Evolutionary conservation across 2,113 vertebrate species (phyloP), one percentile per base, ranked within the genome.

Genomic region (Peromyscus californicus): DNA sequence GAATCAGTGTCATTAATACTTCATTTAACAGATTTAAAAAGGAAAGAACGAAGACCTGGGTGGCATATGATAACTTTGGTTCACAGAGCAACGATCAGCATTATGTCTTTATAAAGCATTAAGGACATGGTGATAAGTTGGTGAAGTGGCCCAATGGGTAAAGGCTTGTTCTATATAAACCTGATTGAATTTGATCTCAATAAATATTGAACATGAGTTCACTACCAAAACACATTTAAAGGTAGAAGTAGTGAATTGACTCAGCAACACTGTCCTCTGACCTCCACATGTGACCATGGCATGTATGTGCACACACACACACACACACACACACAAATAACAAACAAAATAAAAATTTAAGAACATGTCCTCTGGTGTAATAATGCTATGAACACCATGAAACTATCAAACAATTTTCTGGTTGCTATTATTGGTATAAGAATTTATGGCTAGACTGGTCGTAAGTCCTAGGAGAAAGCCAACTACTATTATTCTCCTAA

Each of bases 1-100:
- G 6, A 96, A 79, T 83, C 6, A 57, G n/a, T 90, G 61, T 91
- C 33, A 91, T 7, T 86, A 70, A 88, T 57, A 84, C 0, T 61
- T 92, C 29, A 90, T 57, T 92, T 80, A 33, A 39, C 36, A 86
- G 33, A 31, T 8, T 54, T 0, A 54, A 67, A 42, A 82, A 31
- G 1, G 2, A 1, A 59, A 39, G 24, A 11, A 33, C 33, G 3
- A 10, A 70, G 22, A 15, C 21, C 12, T 22, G 36, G 7, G 7
- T 57, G 7, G 21, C 22, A 24, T 57, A 83, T 31, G 13, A 17
- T 24, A 26, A 67, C 10, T 33, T 31, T 86, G 61, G 29, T 48
- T 86, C 29, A 65, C 17, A 48, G 22, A 74, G 7, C 92, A 97
- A 57, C 1, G 26, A 79, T 61, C 2, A n/a, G 7, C 19, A 72